Base-by-base conservation (phyloP, 2,888 invertebrate species). In the Sarcophaga subvicina region DNA sequence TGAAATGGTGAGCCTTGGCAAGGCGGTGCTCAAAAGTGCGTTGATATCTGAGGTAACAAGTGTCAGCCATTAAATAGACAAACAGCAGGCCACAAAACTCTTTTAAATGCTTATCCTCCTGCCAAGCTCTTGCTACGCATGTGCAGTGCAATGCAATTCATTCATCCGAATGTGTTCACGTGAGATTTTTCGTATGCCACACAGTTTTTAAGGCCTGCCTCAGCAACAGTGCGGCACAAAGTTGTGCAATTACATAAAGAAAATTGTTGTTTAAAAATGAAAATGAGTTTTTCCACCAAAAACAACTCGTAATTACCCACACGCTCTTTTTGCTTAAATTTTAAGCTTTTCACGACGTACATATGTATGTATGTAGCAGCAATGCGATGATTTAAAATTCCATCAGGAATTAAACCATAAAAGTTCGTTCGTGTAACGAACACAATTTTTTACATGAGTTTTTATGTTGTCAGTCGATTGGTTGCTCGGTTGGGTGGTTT, bases 1-100 rank as follows among this genome's bases (percentile, higher is more conserved):
- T 67, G 47, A 17, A 37, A 11, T 37, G 60, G 20, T 4, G 27
- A 54, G 54, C 17, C 54, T 80, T 69, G 78, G 75, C 27, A 73
- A 82, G 73, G 73, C 78, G 85, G 85, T 82, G 4, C 45, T 17
- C 45, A n/a, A 27, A 70, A 76, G 25, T 81, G 84, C 78, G 70
- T 75, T 79, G 66, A 79, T 79, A 75, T 76, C 72, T 87, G 72
- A 76, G 76, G 84, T 84, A 87, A 87, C 87, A 87, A 87, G 87
- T 87, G 87, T 67, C 81, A 70, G 75, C 54, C 14, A 49, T 49
- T 54, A 69, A 25, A 59, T 67, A 73, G 25, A 6, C 62, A 76
- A 62, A 49, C 59, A 25, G 64, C 59, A 25, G 64, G 62, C n/a
- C 70, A 76, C 8, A 54, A 54, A 14, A 49, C 37, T 59, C 71